These are phyloP conservation scores for Drosophila erecta DNA, from an alignment of 1,140 invertebrate genomes.

Conservation along the genomic window DNA sequence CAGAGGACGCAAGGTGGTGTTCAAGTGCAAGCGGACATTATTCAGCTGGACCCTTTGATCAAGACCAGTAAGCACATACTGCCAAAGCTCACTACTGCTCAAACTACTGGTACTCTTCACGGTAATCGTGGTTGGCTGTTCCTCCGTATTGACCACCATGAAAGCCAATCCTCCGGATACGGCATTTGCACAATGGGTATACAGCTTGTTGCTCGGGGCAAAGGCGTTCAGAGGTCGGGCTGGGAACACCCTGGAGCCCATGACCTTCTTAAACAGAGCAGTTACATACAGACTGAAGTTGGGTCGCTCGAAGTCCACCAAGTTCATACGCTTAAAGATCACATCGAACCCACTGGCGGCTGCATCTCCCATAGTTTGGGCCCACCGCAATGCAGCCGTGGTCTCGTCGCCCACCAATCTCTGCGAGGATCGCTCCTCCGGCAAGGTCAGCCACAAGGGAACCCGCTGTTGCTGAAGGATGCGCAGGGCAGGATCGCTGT, in stretches of 20 bases:
- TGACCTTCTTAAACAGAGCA: slow-evolving; percentile 77
- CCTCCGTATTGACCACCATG: slow-evolving; percentile 80
- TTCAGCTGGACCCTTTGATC: slow-evolving; percentile 64
- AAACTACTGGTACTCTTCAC: slow-evolving; percentile 61
- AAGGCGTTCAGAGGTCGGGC: slow-evolving; percentile 66
- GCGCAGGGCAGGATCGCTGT: slow-evolving; percentile 71
- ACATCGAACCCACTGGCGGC: slow-evolving; percentile 77
- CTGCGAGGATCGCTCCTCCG: slow-evolving; percentile 45
- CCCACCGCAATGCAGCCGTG: slow-evolving; percentile 74
- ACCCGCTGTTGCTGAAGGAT: slow-evolving; percentile 59
- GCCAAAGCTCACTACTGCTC: slow-evolving; percentile 68
- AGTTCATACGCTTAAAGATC: slow-evolving; percentile 68
- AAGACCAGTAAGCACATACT: slow-evolving; percentile 65
- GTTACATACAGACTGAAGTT: slow-evolving; percentile 74
- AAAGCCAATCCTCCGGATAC: slow-evolving; percentile 76
- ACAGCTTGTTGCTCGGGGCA: slow-evolving; percentile 67
- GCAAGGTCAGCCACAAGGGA: slow-evolving; percentile 76
- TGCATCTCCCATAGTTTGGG: slow-evolving; percentile 79
- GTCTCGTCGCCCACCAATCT: slow-evolving; percentile 56
- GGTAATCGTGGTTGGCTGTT: slow-evolving; percentile 61
- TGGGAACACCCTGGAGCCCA: slow-evolving; percentile 79
- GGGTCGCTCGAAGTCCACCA: slow-evolving; percentile 64
- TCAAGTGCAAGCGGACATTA: slow-evolving; percentile 54
- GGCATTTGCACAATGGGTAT: slow-evolving; percentile 77
- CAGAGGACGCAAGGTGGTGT: slow-evolving; percentile 64